These are phyloP conservation scores for Netelia inedita DNA, from an alignment of 2,888 invertebrate species.

Conservation along the genomic window DNA sequence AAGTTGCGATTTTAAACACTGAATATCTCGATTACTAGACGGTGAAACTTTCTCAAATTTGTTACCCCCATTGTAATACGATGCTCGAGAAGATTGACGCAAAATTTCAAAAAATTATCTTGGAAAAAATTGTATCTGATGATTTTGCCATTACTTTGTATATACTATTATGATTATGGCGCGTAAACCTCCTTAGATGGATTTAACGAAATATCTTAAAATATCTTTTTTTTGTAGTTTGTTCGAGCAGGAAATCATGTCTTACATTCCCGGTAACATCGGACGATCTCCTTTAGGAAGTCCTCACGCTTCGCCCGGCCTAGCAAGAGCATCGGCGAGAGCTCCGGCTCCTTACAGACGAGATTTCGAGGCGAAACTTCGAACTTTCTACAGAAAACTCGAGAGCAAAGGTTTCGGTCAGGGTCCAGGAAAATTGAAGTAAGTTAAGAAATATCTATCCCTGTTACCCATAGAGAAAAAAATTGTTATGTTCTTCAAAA, in stretches of 20 bases:
- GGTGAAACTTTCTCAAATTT: too few relatives aligned
- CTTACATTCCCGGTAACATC: conserved; percentile 92
- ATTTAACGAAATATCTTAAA: background rate
- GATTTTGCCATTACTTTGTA: too few relatives aligned
- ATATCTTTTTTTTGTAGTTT: conserved; percentile 89
- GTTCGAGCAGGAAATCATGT: conserved; percentile 99
- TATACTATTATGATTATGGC: too few relatives aligned
- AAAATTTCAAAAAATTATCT: too few relatives aligned
- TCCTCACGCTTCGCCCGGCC: conserved; percentile 93
- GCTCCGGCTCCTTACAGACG: conserved; percentile 96
- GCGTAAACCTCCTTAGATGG: too few relatives aligned
- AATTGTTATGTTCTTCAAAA: background rate
- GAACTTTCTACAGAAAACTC: conserved; percentile 97
- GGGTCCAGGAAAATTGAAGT: conserved; percentile 98
- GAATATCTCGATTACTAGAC: too few relatives aligned
- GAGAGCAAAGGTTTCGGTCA: conserved; percentile 99
- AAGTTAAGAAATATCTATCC: conserved; percentile 82
- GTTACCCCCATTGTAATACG: too few relatives aligned
- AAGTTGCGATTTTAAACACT: too few relatives aligned
- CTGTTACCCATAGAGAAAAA: too few relatives aligned
- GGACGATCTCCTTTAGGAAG: conserved; percentile 87
- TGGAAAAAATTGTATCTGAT: too few relatives aligned
- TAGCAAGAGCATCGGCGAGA: conserved; percentile 91
- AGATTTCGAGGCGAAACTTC: conserved; percentile 97
- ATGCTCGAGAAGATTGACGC: too few relatives aligned